Percentiles rank a stretch among this genome's conserved stretches.
Evolutionary conservation across 2,888 invertebrate genomes (phyloP).

Genomic region (Pantelozetes paolii): DNA sequence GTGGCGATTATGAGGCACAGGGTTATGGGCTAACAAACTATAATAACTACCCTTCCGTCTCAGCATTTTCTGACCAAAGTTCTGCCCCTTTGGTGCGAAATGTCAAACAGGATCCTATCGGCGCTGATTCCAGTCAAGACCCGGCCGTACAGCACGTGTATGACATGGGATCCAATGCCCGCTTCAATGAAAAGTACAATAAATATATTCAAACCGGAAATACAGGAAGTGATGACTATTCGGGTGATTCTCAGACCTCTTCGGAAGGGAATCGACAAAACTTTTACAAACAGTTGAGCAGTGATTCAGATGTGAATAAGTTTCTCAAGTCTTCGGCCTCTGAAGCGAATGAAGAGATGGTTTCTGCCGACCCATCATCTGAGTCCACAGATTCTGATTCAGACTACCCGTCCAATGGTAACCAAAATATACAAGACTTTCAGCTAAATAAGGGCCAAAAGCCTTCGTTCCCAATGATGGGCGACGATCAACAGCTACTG

Average conservation of each 20-base stretch:
- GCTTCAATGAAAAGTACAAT: slow-evolving; percentile 1
- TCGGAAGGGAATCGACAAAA: slow-evolving; percentile 17
- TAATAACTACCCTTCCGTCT: slow-evolving; percentile 11
- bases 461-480: background rate
- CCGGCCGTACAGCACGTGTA: background rate
- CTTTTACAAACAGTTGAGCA: slow-evolving; percentile 13
- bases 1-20: background rate
- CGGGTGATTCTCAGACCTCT: background rate
- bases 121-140: background rate
- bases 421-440: background rate
- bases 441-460: slow-evolving; percentile 16
- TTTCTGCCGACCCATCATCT: background rate
- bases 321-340: slow-evolving; percentile 7
- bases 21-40: slow-evolving; percentile 15
- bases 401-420: background rate
- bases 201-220: background rate
- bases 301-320: slow-evolving; percentile 18
- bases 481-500: slow-evolving; percentile 34
- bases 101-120: background rate
- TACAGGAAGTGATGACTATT: background rate
- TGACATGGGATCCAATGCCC: background rate
- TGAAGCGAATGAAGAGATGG: background rate
- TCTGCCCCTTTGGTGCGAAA: background rate
- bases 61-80: slow-evolving; percentile 8
- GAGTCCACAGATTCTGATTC: background rate